Evolutionary conservation across 2,113 vertebrate species (phyloP), one percentile per base, ranked within the genome.

Genomic region (Trachemys scripta): DNA sequence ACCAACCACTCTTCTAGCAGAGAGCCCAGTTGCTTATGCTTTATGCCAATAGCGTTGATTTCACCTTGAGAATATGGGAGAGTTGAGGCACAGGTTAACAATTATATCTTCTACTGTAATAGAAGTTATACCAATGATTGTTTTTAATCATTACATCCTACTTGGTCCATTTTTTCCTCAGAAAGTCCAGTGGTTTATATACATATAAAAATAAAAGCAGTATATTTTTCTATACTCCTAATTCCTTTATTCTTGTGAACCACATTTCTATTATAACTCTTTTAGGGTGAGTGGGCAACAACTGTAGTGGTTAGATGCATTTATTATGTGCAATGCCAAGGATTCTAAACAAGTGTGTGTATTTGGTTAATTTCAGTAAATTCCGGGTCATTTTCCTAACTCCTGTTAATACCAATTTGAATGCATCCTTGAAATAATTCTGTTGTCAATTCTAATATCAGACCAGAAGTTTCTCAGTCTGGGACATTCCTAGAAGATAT

Each of bases 241-340:
- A 42, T 88, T 91, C 45, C 82, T 95, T 93, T 65, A 65, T 65
- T 95, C 89, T 95, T 89, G 95, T 97, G 90, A 97, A 95, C 90
- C 82, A 96, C 94, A 95, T 88, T 69, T 87, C 87, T 82, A 88
- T 80, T 88, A 51, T 85, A 82, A 95, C 82, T 82, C 95, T 89
- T 4, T 10, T 83, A 1, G 2, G 91, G 80, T 0, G 3, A 2
- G 14, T 54, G 31, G 57, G 56, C 72, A 91, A 92, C 90, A 82
- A 62, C 72, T 45, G 25, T 72, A 91, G 72, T 6, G 29, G 94
- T 91, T n/a, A 56, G 86, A 96, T 95, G 85, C 69, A 85, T 45
- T 96, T 69, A 85, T 38, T 96, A 93, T 84, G 89, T 0, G 0
- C 80, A 83, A 79, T 93, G 85, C 92, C 87, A 93, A 92, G 49